Percentiles rank a stretch among this genome's conserved stretches.
Evolutionary conservation across 2,113 vertebrate species (phyloP).

Genomic region (Carassius auratus): DNA sequence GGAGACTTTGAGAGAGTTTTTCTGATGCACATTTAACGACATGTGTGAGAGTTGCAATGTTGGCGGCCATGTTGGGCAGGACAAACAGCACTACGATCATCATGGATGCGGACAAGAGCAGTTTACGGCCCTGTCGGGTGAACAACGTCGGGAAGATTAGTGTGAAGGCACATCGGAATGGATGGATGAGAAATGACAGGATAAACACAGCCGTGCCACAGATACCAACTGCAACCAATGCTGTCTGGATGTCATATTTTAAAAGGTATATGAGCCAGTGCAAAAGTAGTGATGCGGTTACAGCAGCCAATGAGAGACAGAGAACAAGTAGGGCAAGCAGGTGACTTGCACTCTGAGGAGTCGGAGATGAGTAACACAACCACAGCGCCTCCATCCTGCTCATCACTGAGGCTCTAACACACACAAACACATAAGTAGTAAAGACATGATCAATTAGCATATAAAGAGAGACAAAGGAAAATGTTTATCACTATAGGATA

Average conservation of each 20-base stretch:
- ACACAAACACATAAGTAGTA: background rate
- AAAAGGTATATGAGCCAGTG: constrained; percentile 83
- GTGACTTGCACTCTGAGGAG: constrained; percentile 72
- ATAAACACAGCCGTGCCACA: constrained; percentile 75
- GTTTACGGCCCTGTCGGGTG: constrained; percentile 83
- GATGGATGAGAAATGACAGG: constrained; percentile 80
- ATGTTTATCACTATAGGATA: background rate
- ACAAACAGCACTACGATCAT: constrained; percentile 80
- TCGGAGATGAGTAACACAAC: constrained; percentile 80
- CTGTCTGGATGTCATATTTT: constrained; percentile 68
- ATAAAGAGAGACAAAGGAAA: background rate
- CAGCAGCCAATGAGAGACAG: constrained; percentile 70
- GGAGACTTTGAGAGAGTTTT: constrained; percentile 80
- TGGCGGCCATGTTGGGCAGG: constrained; percentile 82
- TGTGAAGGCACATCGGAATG: constrained; percentile 86
- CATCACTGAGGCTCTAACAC: constrained; percentile 54
- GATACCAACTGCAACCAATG: constrained; percentile 50
- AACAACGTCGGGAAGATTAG: constrained; percentile 84
- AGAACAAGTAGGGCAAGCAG: constrained; percentile 77
- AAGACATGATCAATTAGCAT: background rate
- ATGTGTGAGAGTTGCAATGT: constrained; percentile 75
- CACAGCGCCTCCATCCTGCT: constrained; percentile 70
- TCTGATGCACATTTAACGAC: constrained; percentile 84
- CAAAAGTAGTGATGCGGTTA: constrained; percentile 75
- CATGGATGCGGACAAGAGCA: constrained; percentile 81